These are phyloP conservation scores for Endotricha flammealis DNA, from an alignment of 2,888 invertebrate species.

Conservation along the genomic window DNA sequence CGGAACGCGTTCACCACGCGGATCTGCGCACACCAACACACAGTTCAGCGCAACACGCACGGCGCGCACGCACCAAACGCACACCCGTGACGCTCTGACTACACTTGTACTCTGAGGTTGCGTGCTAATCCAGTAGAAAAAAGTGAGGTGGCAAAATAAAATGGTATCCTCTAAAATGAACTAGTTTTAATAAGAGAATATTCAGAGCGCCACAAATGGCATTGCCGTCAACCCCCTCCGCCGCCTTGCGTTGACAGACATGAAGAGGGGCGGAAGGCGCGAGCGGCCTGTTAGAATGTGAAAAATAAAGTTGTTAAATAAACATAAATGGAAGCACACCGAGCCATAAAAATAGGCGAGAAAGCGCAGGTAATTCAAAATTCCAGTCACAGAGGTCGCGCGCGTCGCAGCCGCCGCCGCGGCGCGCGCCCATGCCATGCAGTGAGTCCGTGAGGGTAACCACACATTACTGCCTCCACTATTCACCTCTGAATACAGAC, in stretches of 20 bases:
- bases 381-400: slow-evolving; percentile 62
- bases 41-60: slow-evolving; percentile 53
- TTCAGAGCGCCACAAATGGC: slow-evolving; percentile 37
- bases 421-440: slow-evolving; percentile 48
- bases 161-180: too few relatives aligned
- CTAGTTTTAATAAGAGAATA: slow-evolving; percentile 5
- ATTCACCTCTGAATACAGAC: slow-evolving; percentile 62
- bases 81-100: slow-evolving; percentile 23
- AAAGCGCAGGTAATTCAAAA: slow-evolving; percentile 70
- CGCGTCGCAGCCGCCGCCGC: slow-evolving; percentile 16
- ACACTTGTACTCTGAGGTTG: too few relatives aligned
- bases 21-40: too few relatives aligned
- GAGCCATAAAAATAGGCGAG: slow-evolving; percentile 70
- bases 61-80: slow-evolving; percentile 13
- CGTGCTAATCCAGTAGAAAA: too few relatives aligned
- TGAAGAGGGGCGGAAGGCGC: not conserved
- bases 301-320: slow-evolving; percentile 22
- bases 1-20: slow-evolving; percentile 99
- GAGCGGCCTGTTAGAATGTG: slow-evolving; percentile 4
- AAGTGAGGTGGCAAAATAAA: too few relatives aligned
- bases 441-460: slow-evolving; percentile 28
- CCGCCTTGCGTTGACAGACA: not conserved
- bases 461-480: slow-evolving; percentile 2
- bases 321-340: slow-evolving; percentile 70
- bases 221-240: slow-evolving; percentile 1